Base-by-base conservation (phyloP, 2,888 invertebrate species). In the Anaspis maculata region DNA sequence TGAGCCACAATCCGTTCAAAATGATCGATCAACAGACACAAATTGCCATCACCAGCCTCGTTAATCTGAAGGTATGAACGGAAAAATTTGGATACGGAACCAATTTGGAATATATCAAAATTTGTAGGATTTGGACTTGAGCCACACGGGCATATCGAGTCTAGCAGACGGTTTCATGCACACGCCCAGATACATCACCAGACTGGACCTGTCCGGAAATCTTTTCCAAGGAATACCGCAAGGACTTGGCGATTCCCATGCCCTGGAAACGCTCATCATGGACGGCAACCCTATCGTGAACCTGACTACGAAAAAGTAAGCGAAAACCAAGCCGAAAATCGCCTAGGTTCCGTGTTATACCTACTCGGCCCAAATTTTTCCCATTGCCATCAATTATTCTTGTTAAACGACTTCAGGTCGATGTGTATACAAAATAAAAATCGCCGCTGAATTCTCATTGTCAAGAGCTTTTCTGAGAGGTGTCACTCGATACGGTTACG, bases 1-100 rank as follows among this genome's bases (percentile, higher is more conserved):
- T 92, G 13, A 76, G 77, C 41, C 72, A 76, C n/a, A 92, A 92
- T 62, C 83, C 82, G 0, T 67, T 92, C 9, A 68, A 68, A 9
- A 68, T 73, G 0, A 71, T 88, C 3, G 82, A 83, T 52, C 66
- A 71, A 4, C 68, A 67, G 9, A 79, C 83, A 0, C 51, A 72
- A 1, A 66, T 75, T 0, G 83, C 88, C 0, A 72, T 90, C 12
- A 72, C 74, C 1, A 75, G 75, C 37, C 60, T 87, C 27, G 58
- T 69, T 0, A 65, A 69, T 46, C 61, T 88, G 25, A 79, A 81
- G 72, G 83, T 84, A 53, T n/a, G n/a, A n/a, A n/a, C n/a, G n/a
- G n/a, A n/a, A n/a, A n/a, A n/a, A n/a, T n/a, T n/a, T n/a, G n/a
- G n/a, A n/a, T n/a, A n/a, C n/a, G n/a, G n/a, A n/a, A n/a, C n/a